Evolutionary conservation across 1,140 invertebrate species (phyloP).

Genomic region (Pseudomyrmex gracilis): DNA sequence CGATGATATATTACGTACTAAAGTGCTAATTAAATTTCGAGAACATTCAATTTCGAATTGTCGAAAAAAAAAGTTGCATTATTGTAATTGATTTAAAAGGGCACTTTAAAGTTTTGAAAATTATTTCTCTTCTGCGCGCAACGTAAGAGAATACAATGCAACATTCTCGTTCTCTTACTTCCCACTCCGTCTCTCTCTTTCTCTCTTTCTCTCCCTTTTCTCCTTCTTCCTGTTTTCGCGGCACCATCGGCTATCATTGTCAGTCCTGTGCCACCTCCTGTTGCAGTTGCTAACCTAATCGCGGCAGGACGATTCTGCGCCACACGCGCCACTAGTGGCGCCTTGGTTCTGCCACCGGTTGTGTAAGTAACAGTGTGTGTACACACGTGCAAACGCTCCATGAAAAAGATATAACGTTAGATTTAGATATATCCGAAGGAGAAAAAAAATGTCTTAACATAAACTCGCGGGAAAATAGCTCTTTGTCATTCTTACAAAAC

Average conservation of each 20-base stretch:
- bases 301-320: slow-evolving; percentile 81
- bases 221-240: slow-evolving; percentile 24
- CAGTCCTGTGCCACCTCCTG: slow-evolving; percentile 84
- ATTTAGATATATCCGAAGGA: neutral
- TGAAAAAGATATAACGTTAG: neutral
- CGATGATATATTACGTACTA: neutral
- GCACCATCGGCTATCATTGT: slow-evolving; percentile 67
- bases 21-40: slow-evolving; percentile 5
- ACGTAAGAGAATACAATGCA: slow-evolving; percentile 5
- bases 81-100: neutral
- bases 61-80: neutral
- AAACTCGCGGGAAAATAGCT: neutral
- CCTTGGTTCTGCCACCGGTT: slow-evolving; percentile 16
- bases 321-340: slow-evolving; percentile 76
- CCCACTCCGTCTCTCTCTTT: neutral
- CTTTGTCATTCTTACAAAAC: neutral
- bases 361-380: too few species aligned
- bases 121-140: slow-evolving; percentile 12
- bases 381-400: neutral
- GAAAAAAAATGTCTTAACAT: neutral
- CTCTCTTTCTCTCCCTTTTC: slow-evolving; percentile 4
- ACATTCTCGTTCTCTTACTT: neutral
- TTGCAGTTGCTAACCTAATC: slow-evolving; percentile 79
- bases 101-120: neutral
- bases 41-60: slow-evolving; percentile 10